Base-by-base conservation (phyloP, 2,797 vertebrate species). In the Pseudochaenichthys georgianus region DNA sequence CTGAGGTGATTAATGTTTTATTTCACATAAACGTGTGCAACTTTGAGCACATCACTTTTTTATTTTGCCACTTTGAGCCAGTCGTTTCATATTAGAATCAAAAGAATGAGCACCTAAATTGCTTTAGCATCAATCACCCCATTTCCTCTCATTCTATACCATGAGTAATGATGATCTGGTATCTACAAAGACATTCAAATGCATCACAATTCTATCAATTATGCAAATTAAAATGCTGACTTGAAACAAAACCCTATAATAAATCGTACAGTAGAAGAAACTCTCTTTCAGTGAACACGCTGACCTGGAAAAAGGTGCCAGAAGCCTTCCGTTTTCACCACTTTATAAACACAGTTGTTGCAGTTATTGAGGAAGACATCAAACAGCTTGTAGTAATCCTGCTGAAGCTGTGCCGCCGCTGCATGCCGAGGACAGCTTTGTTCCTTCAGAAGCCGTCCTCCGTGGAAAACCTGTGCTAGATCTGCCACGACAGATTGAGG, bases 401-500 rank as follows among this genome's bases (percentile, higher is more conserved):
- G 62, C 17, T 47, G 68, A 64, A 60, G 70, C 8, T 57, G 21
- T 45, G 74, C 83, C 68, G 78, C 73, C 67, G 82, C 71, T 69
- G 75, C 15, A 31, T 34, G 52, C 75, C 58, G 67, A 80, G 60
- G 17, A 31, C 52, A 53, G 75, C 73, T 77, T 60, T 15, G 70
- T 81, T 9, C 64, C 67, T 48, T 82, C 75, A 74, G 76, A 81
- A 68, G 70, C 60, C 50, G 54, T 5, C 80, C 84, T 83, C 85
- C 38, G 9, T 28, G 75, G 80, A 83, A 82, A 87, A 87, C 84
- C 80, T 88, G 76, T 10, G 16, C 79, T 55, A 64, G 70, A 89
- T 90, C 79, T 57, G 79, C 81, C 9, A 2, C 72, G 86, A 93
- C 89, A 90, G 88, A 91, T 90, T 88, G 73, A 62, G 91, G 90